These are phyloP conservation scores for Porites lobata DNA, from an alignment of 92 coral and sea anemone genomes.

Conservation along the genomic window DNA sequence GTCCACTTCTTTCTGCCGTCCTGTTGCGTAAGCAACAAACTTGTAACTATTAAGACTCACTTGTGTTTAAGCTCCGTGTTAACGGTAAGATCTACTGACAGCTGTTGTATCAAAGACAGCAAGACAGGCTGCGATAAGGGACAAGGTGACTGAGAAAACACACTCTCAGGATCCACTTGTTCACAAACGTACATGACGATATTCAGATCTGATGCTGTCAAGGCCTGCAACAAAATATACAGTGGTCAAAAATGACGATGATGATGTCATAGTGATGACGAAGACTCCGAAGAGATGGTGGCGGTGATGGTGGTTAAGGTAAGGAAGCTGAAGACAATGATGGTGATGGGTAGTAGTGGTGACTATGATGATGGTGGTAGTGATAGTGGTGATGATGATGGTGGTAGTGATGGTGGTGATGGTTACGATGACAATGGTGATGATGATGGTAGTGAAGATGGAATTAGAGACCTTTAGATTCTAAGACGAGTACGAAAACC, in stretches of 20 bases:
- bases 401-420: too few relatives aligned
- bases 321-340: too few relatives aligned
- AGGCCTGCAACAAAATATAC: slow-evolving; percentile 67
- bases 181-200: slow-evolving; percentile 90
- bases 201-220: slow-evolving; percentile 93
- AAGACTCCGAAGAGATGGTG: too few relatives aligned
- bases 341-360: too few relatives aligned
- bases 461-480: too few relatives aligned
- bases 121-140: slow-evolving; percentile 91
- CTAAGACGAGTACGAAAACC: too few relatives aligned
- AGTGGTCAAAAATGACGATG: neutral
- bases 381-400: too few relatives aligned
- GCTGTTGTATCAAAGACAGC: slow-evolving; percentile 95
- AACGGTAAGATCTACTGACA: slow-evolving; percentile 89
- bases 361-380: too few relatives aligned
- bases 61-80: slow-evolving; percentile 95
- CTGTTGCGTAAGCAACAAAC: neutral
- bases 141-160: slow-evolving; percentile 77
- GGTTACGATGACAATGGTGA: too few relatives aligned
- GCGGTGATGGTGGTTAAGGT: too few relatives aligned
- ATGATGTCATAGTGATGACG: too few relatives aligned
- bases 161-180: slow-evolving; percentile 73
- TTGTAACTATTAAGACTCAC: slow-evolving; percentile 35
- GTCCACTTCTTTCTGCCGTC: neutral
- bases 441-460: too few relatives aligned